Base-by-base conservation (phyloP, 2,888 invertebrate genomes). In the Hypomecis atomaria region DNA sequence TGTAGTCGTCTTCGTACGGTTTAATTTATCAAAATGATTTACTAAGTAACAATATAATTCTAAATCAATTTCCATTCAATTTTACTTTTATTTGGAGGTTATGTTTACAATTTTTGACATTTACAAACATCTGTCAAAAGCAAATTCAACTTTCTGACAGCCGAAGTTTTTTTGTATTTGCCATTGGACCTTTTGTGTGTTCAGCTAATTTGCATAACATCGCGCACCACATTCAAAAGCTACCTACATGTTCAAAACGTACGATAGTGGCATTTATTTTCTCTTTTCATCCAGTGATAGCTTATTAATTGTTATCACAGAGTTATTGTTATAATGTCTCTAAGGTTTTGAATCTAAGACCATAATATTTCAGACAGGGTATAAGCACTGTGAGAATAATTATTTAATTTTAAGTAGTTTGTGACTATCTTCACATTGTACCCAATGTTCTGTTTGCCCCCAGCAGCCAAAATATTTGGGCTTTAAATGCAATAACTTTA, bases 381-480 rank as follows among this genome's bases (percentile, higher is more conserved):
- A 23, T 23, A 23, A 23, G 1, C 23, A 2, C 23, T 23, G 23
- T 23, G 23, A 23, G 23, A 2, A 23, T 3, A 23, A 23, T 23
- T 10, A 42, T 52, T 59, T 8, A n/a, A 43, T 44, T 34, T 47
- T 48, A 11, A 23, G 36, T 52, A 60, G n/a, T 49, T 61, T 50
- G 23, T 55, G 54, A 10, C 72, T 74, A 48, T 79, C 72, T 53
- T 76, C 78, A 66, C 83, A 84, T 63, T 87, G 85, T 38, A 85
- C 82, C 84, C 84, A 87, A 69, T 85, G 82, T 70, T 86, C 85
- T 0, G 86, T 78, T 70, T 81, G 83, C 48, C 80, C 82, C 84
- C 74, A 84, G 69, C 81, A 84, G 36, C 82, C 85, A 78, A 80
- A 83, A 58, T 84, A 82, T 55, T 87, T 82, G 9, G 84, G 77